Base-by-base conservation (phyloP, 2,113 vertebrate species). In the Pomatostomus ruficeps region DNA sequence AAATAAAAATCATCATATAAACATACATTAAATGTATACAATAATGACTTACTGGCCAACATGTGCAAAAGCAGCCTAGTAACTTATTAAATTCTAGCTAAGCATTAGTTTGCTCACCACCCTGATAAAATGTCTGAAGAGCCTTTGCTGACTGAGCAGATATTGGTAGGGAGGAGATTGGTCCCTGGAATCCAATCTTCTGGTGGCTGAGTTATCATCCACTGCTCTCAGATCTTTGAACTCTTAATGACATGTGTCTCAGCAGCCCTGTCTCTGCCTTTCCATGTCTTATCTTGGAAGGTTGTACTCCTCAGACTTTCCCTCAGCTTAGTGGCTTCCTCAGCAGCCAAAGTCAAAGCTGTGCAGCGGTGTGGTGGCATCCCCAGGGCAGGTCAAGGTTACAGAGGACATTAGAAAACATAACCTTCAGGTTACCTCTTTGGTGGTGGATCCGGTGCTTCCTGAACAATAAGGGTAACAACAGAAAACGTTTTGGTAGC, bases 221-320 rank as follows among this genome's bases (percentile, higher is more conserved):
- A 9, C 33, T 89, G 43, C 74, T 91, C 65, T 74, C 85, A 70
- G 89, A 71, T 96, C 85, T 79, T 94, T 96, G 85, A 57, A 79
- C 92, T 52, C 49, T 67, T 91, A 57, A 48, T 68, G 54, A 29
- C 17, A 12, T 5, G 8, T 71, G 46, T 26, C 70, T 79, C 42
- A 68, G 77, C 61, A 75, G 35, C 23, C 19, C 38, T 63, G 16
- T 26, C 22, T 59, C 74, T 88, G 36, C 20, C 38, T 85, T 79
- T 49, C 40, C 54, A 45, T 89, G 91, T 65, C 66, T 96, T 96
- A 91, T 95, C 93, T 95, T 3, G 1, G 23, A 33, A 91, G 52
- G 23, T 63, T 89, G 89, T 79, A 31, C 35, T 57, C 19, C 3
- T 20, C 13, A 73, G 26, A 38, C 76, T 95, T 91, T 91, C 57